These are phyloP conservation scores for Lophotriccus pileatus DNA, from an alignment of 2,797 vertebrate species.

Conservation along the genomic window DNA sequence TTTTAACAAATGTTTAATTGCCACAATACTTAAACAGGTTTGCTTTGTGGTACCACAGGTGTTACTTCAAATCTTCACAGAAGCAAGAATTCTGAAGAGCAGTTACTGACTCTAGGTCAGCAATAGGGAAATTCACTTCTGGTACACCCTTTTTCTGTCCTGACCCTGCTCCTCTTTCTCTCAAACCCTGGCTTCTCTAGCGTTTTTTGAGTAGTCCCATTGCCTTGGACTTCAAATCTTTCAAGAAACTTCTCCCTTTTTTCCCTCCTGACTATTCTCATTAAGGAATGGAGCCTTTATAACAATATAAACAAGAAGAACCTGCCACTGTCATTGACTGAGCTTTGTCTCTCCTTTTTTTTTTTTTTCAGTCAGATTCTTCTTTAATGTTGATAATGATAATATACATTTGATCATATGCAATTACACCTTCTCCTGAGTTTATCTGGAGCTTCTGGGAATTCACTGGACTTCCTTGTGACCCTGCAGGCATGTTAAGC, in stretches of 20 bases:
- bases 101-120: neutral
- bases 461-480: neutral
- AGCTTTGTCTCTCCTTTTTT: neutral
- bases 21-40: constrained; percentile 29
- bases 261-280: neutral
- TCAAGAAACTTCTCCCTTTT: neutral
- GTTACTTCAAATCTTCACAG: constrained; percentile 1
- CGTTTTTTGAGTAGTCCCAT: neutral
- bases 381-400: neutral
- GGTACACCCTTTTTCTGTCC: neutral
- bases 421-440: neutral
- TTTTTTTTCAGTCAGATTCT: neutral
- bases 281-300: neutral
- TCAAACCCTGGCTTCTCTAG: neutral
- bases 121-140: neutral
- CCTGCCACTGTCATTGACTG: neutral
- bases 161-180: neutral
- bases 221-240: neutral
- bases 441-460: neutral
- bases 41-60: constrained; percentile 29
- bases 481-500: neutral
- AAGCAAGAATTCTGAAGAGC: neutral
- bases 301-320: neutral
- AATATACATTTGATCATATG: neutral
- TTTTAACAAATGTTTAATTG: neutral